Evolutionary conservation across 2,797 vertebrate species (phyloP).

Genomic region (Enteromius unitaeniatus): DNA sequence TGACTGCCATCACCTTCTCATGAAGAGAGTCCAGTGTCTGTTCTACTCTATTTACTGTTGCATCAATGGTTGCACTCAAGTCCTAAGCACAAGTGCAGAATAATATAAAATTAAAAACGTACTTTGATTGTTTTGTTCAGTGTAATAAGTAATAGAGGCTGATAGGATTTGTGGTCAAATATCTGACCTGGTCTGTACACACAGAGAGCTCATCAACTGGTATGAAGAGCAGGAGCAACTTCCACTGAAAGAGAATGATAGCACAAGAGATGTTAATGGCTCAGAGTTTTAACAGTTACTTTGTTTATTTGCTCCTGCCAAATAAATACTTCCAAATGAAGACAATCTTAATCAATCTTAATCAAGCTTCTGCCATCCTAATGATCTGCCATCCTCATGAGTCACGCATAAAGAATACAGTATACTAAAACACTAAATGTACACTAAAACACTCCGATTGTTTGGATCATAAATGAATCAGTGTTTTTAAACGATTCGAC

Average conservation of each 20-base stretch:
- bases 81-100: slow-evolving; percentile 59
- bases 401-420: neutral
- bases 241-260: slow-evolving; percentile 70
- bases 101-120: neutral
- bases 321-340: neutral
- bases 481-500: neutral
- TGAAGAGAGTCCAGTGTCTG: slow-evolving; percentile 69
- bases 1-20: slow-evolving; percentile 61
- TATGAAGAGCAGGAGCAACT: slow-evolving; percentile 75
- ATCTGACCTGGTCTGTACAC: slow-evolving; percentile 72
- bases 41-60: slow-evolving; percentile 67
- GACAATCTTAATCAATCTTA: neutral
- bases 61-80: slow-evolving; percentile 54
- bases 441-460: neutral
- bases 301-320: neutral
- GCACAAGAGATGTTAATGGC: neutral
- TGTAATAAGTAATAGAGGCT: neutral
- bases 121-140: neutral
- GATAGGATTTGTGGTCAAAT: neutral
- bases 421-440: neutral
- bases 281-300: neutral
- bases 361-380: neutral
- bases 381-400: neutral
- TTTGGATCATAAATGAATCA: neutral
- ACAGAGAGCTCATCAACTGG: slow-evolving; percentile 66